Conservation (phyloP, 2,113 vertebrate genomes). For the Erpornis zantholeuca region DNA sequence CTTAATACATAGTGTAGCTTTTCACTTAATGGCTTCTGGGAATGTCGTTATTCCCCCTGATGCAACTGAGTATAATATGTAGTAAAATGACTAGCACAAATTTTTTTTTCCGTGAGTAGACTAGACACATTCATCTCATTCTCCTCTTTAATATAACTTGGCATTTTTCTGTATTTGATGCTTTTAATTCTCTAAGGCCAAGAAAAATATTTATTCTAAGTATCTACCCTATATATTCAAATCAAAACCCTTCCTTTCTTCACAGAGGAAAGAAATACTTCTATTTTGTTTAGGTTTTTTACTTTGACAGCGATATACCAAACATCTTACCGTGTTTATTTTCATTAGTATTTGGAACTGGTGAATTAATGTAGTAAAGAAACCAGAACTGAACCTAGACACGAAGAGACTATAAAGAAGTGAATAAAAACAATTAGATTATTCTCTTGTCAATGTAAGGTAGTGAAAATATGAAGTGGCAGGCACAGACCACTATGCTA, state of each 20-base stretch:
- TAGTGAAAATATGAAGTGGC: neutral
- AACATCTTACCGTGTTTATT: neutral
- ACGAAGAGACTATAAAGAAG: neutral
- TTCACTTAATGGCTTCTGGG: neutral
- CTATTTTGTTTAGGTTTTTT: neutral
- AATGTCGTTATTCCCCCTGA: neutral
- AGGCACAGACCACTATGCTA: neutral
- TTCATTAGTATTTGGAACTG: neutral
- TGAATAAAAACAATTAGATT: neutral
- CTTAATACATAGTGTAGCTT: neutral
- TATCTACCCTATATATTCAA: neutral
- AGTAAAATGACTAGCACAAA: neutral
- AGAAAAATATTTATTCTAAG: neutral
- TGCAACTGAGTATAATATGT: neutral
- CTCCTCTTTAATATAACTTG: neutral
- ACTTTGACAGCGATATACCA: neutral
- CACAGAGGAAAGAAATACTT: neutral
- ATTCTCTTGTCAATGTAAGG: neutral
- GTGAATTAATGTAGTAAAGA: neutral
- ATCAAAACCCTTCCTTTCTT: neutral
- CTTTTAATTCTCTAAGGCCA: neutral
- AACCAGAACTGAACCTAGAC: neutral
- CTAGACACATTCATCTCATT: neutral
- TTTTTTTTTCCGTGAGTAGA: neutral
- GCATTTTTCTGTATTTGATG: neutral